Base-by-base conservation (phyloP, 2,113 vertebrate species). In the Elaphurus davidianus region DNA sequence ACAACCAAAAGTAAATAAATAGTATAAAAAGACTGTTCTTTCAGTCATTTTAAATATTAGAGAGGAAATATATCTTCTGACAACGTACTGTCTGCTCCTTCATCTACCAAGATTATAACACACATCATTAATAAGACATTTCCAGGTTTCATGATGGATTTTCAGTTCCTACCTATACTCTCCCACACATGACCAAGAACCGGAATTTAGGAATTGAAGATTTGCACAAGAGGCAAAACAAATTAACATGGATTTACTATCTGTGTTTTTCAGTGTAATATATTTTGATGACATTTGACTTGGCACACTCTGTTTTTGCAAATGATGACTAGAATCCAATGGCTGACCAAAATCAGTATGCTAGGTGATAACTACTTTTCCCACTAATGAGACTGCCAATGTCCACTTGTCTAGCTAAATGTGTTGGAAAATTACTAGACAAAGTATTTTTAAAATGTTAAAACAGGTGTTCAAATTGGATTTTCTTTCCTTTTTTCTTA, bases 241-340 rank as follows among this genome's bases (percentile, higher is more conserved):
- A 71, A 92, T 83, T 40, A 54, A 91, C 2, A 95, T 28, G 93
- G 81, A 97, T 92, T 96, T 87, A 92, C 92, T 82, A 96, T 87
- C 71, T 67, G 50, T 30, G 50, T 28, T 86, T 88, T 94, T 97
- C 0, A 0, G 45, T 0, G 1, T 81, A 81, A 54, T 93, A 60
- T 62, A 43, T 45, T 97, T 98, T 93, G 96, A 97, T 97, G 95
- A 90, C 86, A 87, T 33, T 92, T 92, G 11, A 90, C 40, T 92
- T 0, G 8, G 83, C 94, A 96, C 97, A 82, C 92, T 97, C 95
- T 95, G 15, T 97, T 95, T 91, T 96, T 98, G 97, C 82, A 95
- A 87, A 93, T 86, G 91, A 91, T 59, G 78, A 59, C 74, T 95
- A 67, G 79, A 81, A 87, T 50, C 59, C 43, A 90, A 7, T 21